Conservation (phyloP, 2,888 invertebrate genomes). For the Cheilosia scutellata region DNA sequence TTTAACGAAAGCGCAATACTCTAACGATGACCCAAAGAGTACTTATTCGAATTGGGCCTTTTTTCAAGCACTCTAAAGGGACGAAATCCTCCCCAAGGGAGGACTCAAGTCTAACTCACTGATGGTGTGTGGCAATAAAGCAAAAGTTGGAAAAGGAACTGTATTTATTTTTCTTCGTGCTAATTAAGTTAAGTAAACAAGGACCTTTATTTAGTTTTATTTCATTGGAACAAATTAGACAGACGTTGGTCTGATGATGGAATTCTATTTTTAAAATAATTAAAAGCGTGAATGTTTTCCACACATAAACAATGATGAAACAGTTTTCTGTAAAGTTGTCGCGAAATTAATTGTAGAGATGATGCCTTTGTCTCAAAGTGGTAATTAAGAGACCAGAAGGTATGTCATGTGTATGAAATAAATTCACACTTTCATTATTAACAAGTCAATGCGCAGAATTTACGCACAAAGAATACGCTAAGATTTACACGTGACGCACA, state of each 20-base stretch:
- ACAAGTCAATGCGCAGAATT: no score
- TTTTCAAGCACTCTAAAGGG: neutral
- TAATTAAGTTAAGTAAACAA: conserved; percentile 4
- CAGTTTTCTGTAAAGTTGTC: neutral
- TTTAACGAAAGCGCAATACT: neutral
- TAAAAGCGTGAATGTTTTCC: neutral
- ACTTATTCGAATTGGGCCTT: neutral
- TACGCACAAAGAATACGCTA: no score
- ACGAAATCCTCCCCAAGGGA: neutral
- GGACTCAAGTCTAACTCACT: neutral
- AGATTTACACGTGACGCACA: no score
- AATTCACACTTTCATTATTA: no score
- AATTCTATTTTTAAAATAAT: neutral
- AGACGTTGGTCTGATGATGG: neutral
- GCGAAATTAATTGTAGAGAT: no score
- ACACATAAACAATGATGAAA: neutral
- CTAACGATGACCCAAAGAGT: neutral
- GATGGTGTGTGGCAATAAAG: neutral
- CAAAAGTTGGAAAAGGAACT: neutral
- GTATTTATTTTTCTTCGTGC: neutral
- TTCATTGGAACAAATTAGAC: neutral
- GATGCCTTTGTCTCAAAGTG: no score
- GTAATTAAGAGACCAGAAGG: no score
- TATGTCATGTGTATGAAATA: no score
- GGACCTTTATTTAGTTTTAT: neutral